Evolutionary conservation across 1,140 invertebrate genomes (phyloP), one percentile per base, ranked within the genome.

Genomic region (Aporrectodea caliginosa): DNA sequence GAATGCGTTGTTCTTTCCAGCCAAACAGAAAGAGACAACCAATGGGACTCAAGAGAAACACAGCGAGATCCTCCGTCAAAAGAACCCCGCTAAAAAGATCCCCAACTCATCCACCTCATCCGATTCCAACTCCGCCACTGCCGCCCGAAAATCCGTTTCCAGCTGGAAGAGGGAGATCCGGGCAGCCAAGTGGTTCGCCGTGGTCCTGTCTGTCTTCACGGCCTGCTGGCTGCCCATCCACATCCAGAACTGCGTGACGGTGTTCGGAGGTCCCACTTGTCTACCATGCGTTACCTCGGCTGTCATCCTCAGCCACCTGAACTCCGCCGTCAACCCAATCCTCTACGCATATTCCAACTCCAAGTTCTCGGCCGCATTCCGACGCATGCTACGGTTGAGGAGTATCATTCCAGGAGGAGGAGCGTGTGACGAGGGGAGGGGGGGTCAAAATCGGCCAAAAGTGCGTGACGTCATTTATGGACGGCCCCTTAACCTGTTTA

Each of bases 311-410:
- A 92, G 93, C 80, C 93, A 94, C 84, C 91, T 85, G 72, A 89
- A 89, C 83, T 88, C 86, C 2, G 84, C 85, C 22, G 79, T 88
- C 22, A 89, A 89, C 80, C 88, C 88, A 2, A 82, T 88, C 35
- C 80, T 89, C 12, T 89, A 89, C 81, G 94, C 94, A 16, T 94
- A 94, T 84, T 94, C 94, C 85, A 95, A 93, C 83, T 92, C 92
- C 0, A 93, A 94, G 85, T 95, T 95, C 86, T 91, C 93, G 84
- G 90, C 92, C 81, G 94, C 94, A 0, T 94, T 95, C 16, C 84
- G 81, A 69, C 81, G 82, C 35, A 81, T 87, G 74, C 81, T 83
- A 12, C 35, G 82, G 22, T 16, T 79, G 16, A n/a, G n/a, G n/a
- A n/a, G n/a, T n/a, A n/a, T n/a, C n/a, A n/a, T n/a, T n/a, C n/a